A percentile compares a stretch with the other conserved stretches of the same genome.
phyloP scores from a whole-genome alignment of 1,140 invertebrate species.

The Onthophagus taurus region DNA sequence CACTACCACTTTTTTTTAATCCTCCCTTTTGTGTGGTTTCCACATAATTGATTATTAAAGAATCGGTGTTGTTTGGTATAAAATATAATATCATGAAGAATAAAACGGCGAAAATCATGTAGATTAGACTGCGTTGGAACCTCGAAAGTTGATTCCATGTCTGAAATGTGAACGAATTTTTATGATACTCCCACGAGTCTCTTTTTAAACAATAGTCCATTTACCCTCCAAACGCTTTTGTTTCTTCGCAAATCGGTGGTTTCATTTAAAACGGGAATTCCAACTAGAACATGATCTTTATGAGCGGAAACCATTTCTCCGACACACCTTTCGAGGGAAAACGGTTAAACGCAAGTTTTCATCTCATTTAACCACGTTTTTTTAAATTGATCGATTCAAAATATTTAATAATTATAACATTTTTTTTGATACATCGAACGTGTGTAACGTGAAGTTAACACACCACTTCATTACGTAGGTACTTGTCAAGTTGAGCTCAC shows the following conservation, averaged over 20 bases:
- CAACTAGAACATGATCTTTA: slow-evolving; percentile 7
- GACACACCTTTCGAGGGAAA: background rate
- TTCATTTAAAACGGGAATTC: slow-evolving; percentile 8
- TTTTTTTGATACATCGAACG: too few species aligned
- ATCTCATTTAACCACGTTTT: too few species aligned
- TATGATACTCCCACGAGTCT: too few species aligned
- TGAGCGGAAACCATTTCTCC: background rate
- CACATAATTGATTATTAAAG: slow-evolving; percentile 32
- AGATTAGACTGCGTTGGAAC: slow-evolving; percentile 64
- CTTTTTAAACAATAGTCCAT: slow-evolving; percentile 9
- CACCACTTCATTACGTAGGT: too few species aligned
- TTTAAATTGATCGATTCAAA: too few species aligned
- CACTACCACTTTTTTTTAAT: slow-evolving; percentile 1
- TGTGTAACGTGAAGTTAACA: too few species aligned
- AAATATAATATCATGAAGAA: slow-evolving; percentile 49
- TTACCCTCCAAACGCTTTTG: slow-evolving; percentile 25
- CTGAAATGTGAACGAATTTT: slow-evolving; percentile 41
- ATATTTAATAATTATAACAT: too few species aligned
- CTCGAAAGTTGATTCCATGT: slow-evolving; percentile 77
- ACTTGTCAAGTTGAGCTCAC: too few species aligned
- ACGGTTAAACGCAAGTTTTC: too few species aligned
- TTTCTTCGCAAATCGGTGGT: slow-evolving; percentile 16
- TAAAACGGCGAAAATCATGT: slow-evolving; percentile 47
- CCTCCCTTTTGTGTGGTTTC: too few species aligned
- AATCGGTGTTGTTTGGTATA: slow-evolving; percentile 36